Base-by-base conservation (phyloP, 2,888 invertebrate species). In the Lucinisca nassula region DNA sequence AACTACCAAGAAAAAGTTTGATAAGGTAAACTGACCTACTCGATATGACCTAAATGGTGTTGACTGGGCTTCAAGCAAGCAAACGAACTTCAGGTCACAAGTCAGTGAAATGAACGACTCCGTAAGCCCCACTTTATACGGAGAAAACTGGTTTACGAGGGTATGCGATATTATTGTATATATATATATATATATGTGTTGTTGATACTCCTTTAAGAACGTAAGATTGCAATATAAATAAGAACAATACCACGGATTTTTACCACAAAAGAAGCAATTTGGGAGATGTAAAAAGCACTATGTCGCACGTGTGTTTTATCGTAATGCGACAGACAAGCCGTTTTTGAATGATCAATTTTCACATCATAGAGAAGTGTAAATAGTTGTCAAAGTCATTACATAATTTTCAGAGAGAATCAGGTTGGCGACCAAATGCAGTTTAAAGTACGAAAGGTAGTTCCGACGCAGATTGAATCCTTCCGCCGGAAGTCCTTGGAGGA, bases 401-500 rank as follows among this genome's bases (percentile, higher is more conserved):
- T 45, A 17, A 45, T 45, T 45, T 45, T 45, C 45, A 67, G 67
- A 30, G 35, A 32, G 1, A 12, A 35, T 17, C 14, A 10, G 4
- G 24, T 35, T 6, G 3, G 35, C n/a, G 27, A 58, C 27, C 2
- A n/a, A n/a, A 58, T 58, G 35, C 27, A 67, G 12, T 67, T 67
- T 30, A 67, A 67, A 35, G 67, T 67, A 35, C 21, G 6, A 67
- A 67, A 35, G 35, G 67, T 67, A 3, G 35, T 32, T 35, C 67
- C 67, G 2, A 67, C 35, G 35, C 32, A 35, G 35, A 67, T 67
- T n/a, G 67, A 67, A 35, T 67, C 67, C 0, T 67, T 67, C 67
- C 67, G 67, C 35, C 67, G 67, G 30, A 74, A 58, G 35, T 88
- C 85, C 8, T 55, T 85, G 12, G 80, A 77, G n/a, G 74, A 79